Evolutionary conservation across 2,113 vertebrate species (phyloP).

Genomic region (Mormyrus lacerda): DNA sequence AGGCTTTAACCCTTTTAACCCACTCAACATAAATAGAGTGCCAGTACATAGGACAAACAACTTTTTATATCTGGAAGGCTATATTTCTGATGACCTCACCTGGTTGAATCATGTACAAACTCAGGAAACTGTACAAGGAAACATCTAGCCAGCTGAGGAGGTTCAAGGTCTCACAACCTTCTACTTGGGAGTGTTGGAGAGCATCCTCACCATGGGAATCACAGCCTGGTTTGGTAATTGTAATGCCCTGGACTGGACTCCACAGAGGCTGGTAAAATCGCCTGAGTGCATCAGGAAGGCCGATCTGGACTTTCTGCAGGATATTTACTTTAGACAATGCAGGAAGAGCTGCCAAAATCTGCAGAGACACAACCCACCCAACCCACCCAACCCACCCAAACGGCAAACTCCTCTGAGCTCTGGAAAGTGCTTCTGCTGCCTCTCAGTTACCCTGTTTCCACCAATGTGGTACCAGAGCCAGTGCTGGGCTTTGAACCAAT

Average conservation of each 20-base stretch:
- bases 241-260: background rate
- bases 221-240: background rate
- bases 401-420: background rate
- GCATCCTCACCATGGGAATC: background rate
- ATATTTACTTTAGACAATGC: background rate
- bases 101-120: too few species aligned
- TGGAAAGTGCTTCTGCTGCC: background rate
- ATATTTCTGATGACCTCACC: too few species aligned
- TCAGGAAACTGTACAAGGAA: too few species aligned
- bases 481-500: background rate
- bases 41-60: too few species aligned
- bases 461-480: background rate
- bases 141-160: too few species aligned
- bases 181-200: background rate
- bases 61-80: too few species aligned
- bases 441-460: background rate
- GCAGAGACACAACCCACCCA: background rate
- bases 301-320: background rate
- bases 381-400: background rate
- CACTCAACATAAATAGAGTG: too few species aligned
- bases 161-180: background rate
- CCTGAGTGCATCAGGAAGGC: background rate
- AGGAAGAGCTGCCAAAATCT: background rate
- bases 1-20: too few species aligned
- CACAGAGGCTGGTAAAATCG: background rate